Conservation (phyloP, 1,140 invertebrate genomes). For the Odontomachus brunneus region DNA sequence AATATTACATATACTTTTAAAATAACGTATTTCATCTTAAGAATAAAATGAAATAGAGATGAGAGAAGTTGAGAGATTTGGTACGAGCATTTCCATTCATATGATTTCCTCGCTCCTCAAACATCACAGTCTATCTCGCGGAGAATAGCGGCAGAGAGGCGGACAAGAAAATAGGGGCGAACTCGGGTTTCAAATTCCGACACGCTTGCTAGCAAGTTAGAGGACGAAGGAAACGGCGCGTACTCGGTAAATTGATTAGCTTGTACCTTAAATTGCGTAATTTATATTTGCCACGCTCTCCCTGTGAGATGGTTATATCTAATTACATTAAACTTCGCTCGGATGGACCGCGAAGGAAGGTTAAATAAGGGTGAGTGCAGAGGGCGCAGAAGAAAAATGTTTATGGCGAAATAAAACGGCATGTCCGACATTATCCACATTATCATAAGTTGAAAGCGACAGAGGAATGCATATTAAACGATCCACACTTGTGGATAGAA, state of each 20-base stretch:
- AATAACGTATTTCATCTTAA: neutral
- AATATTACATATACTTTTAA: neutral
- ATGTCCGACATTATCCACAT: neutral
- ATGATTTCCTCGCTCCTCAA: neutral
- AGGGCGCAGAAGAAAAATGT: conserved; percentile 2
- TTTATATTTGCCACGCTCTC: conserved; percentile 70
- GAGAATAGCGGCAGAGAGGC: neutral
- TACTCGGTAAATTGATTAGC: conserved; percentile 66
- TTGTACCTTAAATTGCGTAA: conserved; percentile 72
- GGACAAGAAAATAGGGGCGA: conserved; percentile 19
- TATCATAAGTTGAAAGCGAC: neutral
- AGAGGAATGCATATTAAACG: neutral
- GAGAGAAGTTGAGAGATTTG: neutral
- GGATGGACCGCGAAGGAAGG: conserved; percentile 18
- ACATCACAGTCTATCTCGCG: conserved; percentile 19
- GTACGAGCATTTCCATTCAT: conserved; percentile 17
- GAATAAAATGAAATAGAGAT: neutral
- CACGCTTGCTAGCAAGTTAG: neutral
- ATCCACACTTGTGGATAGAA: no score
- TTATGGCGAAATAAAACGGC: neutral
- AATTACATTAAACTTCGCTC: conserved; percentile 70
- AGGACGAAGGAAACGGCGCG: conserved; percentile 25
- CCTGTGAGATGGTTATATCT: conserved; percentile 61
- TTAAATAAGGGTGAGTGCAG: conserved; percentile 3
- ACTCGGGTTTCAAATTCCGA: conserved; percentile 42